Evolutionary conservation across 2,797 vertebrate genomes (phyloP).

Genomic region (Etheostoma nigrum): DNA sequence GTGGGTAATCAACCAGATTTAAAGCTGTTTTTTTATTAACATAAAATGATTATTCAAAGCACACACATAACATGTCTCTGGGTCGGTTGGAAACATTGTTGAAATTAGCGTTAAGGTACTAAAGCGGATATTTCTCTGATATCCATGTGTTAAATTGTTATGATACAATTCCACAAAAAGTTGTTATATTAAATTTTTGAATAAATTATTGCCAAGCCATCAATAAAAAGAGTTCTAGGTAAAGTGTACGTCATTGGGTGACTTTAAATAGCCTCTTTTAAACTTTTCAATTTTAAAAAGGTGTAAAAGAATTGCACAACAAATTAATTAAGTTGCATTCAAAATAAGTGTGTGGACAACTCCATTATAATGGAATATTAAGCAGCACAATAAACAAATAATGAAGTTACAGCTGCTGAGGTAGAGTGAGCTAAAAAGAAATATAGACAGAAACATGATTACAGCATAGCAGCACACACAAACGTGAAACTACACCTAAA

Average conservation of each 20-base stretch:
- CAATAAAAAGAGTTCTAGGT: background rate
- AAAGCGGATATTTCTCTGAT: background rate
- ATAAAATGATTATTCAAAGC: background rate
- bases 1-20: background rate
- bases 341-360: conserved; percentile 7
- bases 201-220: background rate
- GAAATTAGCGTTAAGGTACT: background rate
- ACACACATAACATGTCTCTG: background rate
- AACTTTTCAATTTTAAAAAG: background rate
- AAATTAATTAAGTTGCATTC: background rate
- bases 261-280: background rate
- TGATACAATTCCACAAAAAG: background rate
- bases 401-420: conserved; percentile 24
- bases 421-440: conserved; percentile 12
- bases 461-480: background rate
- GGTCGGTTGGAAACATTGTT: background rate
- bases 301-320: background rate
- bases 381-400: conserved; percentile 30
- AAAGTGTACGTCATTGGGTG: background rate
- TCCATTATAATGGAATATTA: conserved; percentile 19
- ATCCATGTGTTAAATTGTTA: background rate
- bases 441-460: conserved; percentile 5
- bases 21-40: conserved; percentile 1
- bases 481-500: background rate
- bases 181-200: background rate